Conservation (phyloP, 2,797 vertebrate species). For the Kryptolebias ocellatus region DNA sequence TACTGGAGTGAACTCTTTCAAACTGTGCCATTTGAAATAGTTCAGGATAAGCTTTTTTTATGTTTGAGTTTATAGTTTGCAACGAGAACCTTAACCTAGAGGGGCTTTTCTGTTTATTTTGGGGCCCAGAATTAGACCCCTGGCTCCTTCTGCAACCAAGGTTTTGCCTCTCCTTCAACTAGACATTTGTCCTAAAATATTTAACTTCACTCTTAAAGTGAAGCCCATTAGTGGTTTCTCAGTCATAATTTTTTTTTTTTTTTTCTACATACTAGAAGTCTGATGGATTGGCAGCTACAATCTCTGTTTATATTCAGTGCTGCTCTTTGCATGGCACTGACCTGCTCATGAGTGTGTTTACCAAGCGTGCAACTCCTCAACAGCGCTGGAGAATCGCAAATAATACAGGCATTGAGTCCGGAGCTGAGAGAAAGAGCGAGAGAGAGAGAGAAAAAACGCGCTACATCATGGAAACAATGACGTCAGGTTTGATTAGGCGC, state of each 20-base stretch:
- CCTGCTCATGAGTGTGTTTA: slow-evolving; percentile 6
- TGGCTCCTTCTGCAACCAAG: background rate
- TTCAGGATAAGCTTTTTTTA: too few species aligned
- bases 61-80: too few species aligned
- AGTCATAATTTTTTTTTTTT: background rate
- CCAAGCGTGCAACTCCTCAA: slow-evolving; percentile 26
- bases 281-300: background rate
- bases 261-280: slow-evolving; percentile 2
- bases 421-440: slow-evolving; percentile 38
- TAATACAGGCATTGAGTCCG: slow-evolving; percentile 71
- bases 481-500: slow-evolving; percentile 85
- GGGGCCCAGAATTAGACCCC: background rate
- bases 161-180: background rate
- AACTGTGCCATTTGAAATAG: too few species aligned
- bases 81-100: background rate
- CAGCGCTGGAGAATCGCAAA: slow-evolving; percentile 58
- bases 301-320: slow-evolving; percentile 22
- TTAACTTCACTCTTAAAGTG: background rate
- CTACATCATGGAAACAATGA: slow-evolving; percentile 89
- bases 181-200: background rate
- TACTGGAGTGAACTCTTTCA: too few species aligned
- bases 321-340: slow-evolving; percentile 26
- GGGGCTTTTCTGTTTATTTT: background rate
- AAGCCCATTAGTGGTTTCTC: background rate
- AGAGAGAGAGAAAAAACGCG: slow-evolving; percentile 32